A percentile compares a stretch with the other conserved stretches of the same genome.
Conservation (phyloP, 2,113 vertebrate genomes). For the Prietella phreatophila region DNA sequence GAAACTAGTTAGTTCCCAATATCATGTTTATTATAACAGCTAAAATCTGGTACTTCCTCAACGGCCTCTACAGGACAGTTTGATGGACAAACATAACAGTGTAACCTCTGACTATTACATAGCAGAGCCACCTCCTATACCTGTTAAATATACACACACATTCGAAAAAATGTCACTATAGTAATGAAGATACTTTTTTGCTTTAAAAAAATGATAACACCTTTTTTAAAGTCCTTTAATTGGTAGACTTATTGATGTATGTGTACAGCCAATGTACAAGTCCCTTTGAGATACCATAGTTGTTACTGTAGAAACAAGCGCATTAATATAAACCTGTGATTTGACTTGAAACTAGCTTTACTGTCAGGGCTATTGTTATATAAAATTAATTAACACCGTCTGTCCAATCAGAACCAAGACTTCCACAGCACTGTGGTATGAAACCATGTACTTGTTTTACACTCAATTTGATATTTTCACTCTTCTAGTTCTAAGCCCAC, state of each 20-base stretch:
- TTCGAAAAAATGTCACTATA: neutral
- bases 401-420: neutral
- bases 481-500: neutral
- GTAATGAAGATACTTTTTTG: neutral
- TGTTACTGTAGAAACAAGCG: neutral
- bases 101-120: neutral
- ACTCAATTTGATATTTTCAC: neutral
- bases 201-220: neutral
- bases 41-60: no score
- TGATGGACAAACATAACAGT: neutral
- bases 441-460: neutral
- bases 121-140: neutral
- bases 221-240: neutral
- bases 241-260: neutral
- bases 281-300: neutral
- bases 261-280: no score
- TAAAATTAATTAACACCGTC: neutral
- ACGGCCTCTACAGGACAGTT: neutral
- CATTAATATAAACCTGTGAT: neutral
- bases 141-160: neutral
- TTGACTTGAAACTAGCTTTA: neutral
- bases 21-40: neutral
- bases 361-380: neutral
- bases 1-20: neutral
- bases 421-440: neutral